These are phyloP conservation scores for Periophthalmodon schlosseri DNA, from an alignment of 2,113 vertebrate genomes.

Conservation along the genomic window DNA sequence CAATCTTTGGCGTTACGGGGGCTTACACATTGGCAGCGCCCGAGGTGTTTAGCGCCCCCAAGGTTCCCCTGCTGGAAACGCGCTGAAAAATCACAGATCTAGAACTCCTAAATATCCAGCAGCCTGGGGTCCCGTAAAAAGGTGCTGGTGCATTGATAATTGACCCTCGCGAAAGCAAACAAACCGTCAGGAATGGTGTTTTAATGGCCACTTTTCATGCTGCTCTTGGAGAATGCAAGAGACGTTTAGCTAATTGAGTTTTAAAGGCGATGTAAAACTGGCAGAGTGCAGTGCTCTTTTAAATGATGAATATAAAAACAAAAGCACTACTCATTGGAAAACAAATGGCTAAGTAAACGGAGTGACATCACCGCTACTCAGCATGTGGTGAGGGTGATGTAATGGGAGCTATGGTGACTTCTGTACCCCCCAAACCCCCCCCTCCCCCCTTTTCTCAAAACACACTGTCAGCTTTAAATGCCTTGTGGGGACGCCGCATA, in stretches of 20 bases:
- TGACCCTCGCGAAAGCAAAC: constrained; percentile 72
- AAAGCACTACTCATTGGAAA: constrained; percentile 64
- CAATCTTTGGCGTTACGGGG: constrained; percentile 24
- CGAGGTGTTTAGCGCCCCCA: constrained; percentile 65
- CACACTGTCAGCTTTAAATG: neutral
- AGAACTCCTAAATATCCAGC: constrained; percentile 63
- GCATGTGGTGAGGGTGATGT: constrained; percentile 62
- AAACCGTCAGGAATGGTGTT: constrained; percentile 47
- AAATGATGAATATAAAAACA: constrained; percentile 74
- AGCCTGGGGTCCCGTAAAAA: constrained; percentile 71
- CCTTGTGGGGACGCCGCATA: neutral
- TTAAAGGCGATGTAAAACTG: constrained; percentile 65
- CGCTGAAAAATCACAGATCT: constrained; percentile 62
- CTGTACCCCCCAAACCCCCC: constrained; percentile 29
- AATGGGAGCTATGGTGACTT: constrained; percentile 59
- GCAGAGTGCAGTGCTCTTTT: constrained; percentile 57
- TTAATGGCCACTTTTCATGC: constrained; percentile 60
- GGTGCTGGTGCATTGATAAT: constrained; percentile 75
- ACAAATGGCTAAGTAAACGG: constrained; percentile 54
- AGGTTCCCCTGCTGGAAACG: constrained; percentile 61
- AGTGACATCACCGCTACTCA: constrained; percentile 59
- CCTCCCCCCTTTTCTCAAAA: neutral
- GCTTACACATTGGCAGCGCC: constrained; percentile 47
- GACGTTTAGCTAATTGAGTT: constrained; percentile 66
- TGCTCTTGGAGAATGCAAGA: constrained; percentile 3